Evolutionary conservation across 2,888 invertebrate species (phyloP), one percentile per base, ranked within the genome.

Genomic region (Magallana nippona): DNA sequence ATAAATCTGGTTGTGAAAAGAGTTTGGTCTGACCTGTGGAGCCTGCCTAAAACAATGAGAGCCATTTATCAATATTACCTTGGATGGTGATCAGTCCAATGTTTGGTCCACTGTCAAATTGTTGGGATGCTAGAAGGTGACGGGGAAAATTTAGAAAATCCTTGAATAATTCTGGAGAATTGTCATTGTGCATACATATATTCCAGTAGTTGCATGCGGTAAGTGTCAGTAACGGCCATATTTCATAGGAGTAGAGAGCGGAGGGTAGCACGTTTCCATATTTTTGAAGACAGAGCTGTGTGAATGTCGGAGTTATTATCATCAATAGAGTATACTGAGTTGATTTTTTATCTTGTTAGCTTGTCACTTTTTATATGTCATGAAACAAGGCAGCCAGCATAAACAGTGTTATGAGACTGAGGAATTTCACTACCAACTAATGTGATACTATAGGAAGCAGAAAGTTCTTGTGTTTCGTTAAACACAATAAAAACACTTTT

Each of bases 401-500:
- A 60, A 60, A 60, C 17, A 15, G 60, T 60, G n/a, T 60, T 60
- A 60, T 60, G n/a, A n/a, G 60, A 60, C n/a, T 60, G 60, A 60
- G 17, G 60, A n/a, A 60, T 17, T n/a, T 60, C n/a, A 13, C n/a
- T 15, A n/a, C 60, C n/a, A 15, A 17, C n/a, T n/a, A 17, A n/a
- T 5, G 60, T 17, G n/a, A 60, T 60, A n/a, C 60, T 17, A 17
- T 60, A 60, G n/a, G 17, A 58, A n/a, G 15, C 58, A 58, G 58
- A 58, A 58, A 13, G 15, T 13, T 60, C 1, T 3, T 60, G 15
- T 17, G 60, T 60, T 60, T 15, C n/a, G 15, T 60, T 60, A 15
- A 60, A 60, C 5, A 27, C 27, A 27, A 27, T 27, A 27, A n/a
- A 60, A n/a, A n/a, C 60, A 60, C 60, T 60, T n/a, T 60, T n/a